These are phyloP conservation scores for Metopolophium dirhodum DNA, from an alignment of 1,140 invertebrate genomes.

Conservation along the genomic window DNA sequence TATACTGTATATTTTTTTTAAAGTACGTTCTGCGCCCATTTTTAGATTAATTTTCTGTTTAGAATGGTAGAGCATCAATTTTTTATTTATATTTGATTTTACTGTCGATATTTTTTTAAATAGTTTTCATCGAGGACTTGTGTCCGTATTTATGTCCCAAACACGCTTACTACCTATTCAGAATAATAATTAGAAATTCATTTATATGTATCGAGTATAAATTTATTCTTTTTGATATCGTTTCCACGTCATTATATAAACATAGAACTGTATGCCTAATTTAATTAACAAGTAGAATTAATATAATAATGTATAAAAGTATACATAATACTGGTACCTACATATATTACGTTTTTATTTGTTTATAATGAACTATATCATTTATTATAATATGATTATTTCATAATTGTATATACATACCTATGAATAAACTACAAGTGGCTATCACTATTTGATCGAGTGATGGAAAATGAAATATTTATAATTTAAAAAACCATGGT, in stretches of 20 bases:
- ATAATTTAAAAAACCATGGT: too few relatives aligned
- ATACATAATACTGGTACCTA: background rate
- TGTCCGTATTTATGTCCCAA: too few relatives aligned
- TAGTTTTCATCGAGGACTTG: too few relatives aligned
- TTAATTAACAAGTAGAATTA: background rate
- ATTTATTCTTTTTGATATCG: background rate
- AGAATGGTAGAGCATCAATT: too few relatives aligned
- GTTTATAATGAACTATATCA: background rate
- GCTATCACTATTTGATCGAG: background rate
- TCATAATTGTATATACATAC: background rate
- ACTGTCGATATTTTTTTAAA: too few relatives aligned
- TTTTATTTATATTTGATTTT: too few relatives aligned
- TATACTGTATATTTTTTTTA: too few relatives aligned
- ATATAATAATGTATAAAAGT: background rate
- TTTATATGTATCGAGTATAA: background rate
- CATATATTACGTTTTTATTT: background rate
- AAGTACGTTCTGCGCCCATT: too few relatives aligned
- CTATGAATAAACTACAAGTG: background rate
- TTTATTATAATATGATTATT: background rate
- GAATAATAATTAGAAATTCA: background rate
- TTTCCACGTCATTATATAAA: background rate
- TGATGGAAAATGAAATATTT: background rate
- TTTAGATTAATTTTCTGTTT: too few relatives aligned
- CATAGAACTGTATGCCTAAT: background rate
- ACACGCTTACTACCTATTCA: background rate